These are phyloP conservation scores for Siniperca obscura DNA, from an alignment of 2,797 vertebrate genomes.

Conservation along the genomic window DNA sequence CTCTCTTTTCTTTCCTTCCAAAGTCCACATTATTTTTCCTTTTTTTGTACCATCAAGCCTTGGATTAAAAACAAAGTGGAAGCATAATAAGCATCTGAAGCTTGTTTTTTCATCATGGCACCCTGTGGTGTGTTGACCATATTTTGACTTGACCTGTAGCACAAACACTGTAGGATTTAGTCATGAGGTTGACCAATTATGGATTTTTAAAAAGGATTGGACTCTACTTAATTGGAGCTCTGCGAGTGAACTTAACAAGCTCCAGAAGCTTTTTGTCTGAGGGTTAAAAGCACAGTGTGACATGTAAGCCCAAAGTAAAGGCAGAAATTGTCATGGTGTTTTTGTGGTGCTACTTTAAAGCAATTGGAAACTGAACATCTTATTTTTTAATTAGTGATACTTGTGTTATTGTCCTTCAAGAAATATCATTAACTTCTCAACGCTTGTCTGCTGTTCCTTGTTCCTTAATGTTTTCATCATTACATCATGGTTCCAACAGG, in stretches of 20 bases:
- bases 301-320: neutral
- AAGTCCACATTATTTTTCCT: constrained; percentile 4
- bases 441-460: neutral
- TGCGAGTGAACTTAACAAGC: constrained; percentile 23
- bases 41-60: constrained; percentile 16
- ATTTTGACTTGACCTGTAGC: constrained; percentile 31
- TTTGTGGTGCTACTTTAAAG: neutral
- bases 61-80: constrained; percentile 16
- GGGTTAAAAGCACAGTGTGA: constrained; percentile 10
- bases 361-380: neutral
- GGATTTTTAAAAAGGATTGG: constrained; percentile 35
- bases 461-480: neutral
- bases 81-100: constrained; percentile 19
- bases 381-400: neutral
- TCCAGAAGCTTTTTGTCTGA: neutral
- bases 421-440: neutral
- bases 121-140: constrained; percentile 18
- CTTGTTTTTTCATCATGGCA: constrained; percentile 26
- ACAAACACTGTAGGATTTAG: constrained; percentile 1
- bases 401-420: neutral
- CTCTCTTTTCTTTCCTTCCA: neutral
- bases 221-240: neutral
- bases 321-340: neutral
- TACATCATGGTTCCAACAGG: neutral
- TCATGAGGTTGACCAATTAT: constrained; percentile 20